phyloP scores from a whole-genome alignment of 2,797 vertebrate species.

The Phataginus tricuspis region DNA sequence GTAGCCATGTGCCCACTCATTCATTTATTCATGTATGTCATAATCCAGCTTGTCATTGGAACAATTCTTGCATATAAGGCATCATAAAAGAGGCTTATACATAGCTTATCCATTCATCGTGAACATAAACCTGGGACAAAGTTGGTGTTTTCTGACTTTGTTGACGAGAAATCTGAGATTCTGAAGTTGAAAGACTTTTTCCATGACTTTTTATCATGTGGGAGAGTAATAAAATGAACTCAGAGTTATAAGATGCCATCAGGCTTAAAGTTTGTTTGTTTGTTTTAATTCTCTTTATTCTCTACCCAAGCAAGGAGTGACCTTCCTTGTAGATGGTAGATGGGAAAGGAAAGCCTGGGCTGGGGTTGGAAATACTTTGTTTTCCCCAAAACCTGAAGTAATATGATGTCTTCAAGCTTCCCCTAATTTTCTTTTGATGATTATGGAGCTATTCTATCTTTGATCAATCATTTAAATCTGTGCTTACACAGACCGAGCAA shows the following conservation, averaged over 20 bases:
- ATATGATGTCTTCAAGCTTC: slow-evolving; percentile 47
- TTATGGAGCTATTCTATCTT: slow-evolving; percentile 64
- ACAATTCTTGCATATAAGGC: not conserved
- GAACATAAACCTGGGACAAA: not conserved
- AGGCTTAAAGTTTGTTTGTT: not conserved
- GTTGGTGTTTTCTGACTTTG: not conserved
- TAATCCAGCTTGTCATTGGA: not conserved
- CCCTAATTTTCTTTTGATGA: slow-evolving; percentile 68
- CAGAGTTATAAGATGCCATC: not conserved
- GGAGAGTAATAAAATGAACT: not conserved
- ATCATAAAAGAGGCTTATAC: not conserved
- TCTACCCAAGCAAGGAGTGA: not conserved
- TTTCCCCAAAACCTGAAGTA: slow-evolving; percentile 42
- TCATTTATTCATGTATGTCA: not conserved
- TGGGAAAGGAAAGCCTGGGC: not conserved
- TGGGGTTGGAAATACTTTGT: slow-evolving; percentile 22
- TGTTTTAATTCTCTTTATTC: not conserved
- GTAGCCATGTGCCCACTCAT: not conserved
- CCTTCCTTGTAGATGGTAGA: not conserved
- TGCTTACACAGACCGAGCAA: slow-evolving; percentile 69
- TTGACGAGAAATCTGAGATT: not conserved
- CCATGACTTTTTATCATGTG: not conserved
- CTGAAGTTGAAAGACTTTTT: not conserved
- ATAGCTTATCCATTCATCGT: not conserved
- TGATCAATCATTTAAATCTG: slow-evolving; percentile 77